A percentile compares a stretch with the other conserved stretches of the same genome.
These are phyloP conservation scores for pig (Sus scrofa) DNA, from an alignment of 2,113 vertebrate genomes.

Conservation along the genomic window T2T-Sscrofa CM000822.6:80496501-80497000, in stretches of 20 bases:
- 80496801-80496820: conserved; percentile 64
- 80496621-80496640: conserved; percentile 31
- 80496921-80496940: conserved; percentile 19
- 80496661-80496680: conserved; percentile 50
- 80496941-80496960: conserved; percentile 40
- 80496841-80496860: background rate
- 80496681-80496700: conserved; percentile 56
- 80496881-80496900: conserved; percentile 30
- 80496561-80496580: background rate
- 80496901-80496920: background rate
- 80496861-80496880: conserved; percentile 18
- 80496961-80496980: background rate
- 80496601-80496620: conserved; percentile 49
- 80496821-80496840: conserved; percentile 66
- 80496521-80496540: background rate
- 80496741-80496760: conserved; percentile 71
- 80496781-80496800: conserved; percentile 63
- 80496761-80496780: conserved; percentile 82
- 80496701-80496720: conserved; percentile 75
- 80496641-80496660: conserved; percentile 65
- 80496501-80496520: background rate
- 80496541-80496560: conserved; percentile 35
- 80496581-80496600: background rate
- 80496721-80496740: conserved; percentile 64
- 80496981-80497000: conserved; percentile 37